Evolutionary conservation across 2,888 invertebrate genomes (phyloP), one percentile per base, ranked within the genome.

Genomic region (Drosophila robusta): DNA sequence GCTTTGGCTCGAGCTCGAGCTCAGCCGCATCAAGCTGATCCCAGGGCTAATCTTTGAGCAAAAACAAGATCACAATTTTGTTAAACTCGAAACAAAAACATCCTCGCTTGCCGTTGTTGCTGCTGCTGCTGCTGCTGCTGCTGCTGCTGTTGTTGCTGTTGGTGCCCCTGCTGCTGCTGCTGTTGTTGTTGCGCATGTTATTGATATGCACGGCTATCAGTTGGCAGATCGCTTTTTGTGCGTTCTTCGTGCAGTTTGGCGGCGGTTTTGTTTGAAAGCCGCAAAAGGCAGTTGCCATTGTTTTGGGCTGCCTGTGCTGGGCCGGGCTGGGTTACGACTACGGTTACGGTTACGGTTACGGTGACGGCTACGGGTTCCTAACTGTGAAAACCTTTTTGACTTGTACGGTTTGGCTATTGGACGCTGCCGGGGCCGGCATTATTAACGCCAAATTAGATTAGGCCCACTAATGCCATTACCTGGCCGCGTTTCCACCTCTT

Each of bases 371-470:
- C 34, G 11, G 34, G 8, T 8, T 39, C 42, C 55, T 66, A 74
- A 85, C 85, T 90, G 90, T 86, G 89, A 90, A 90, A 88, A 88
- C 86, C 89, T 89, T 90, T 90, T 90, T 89, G 89, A 90, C 87
- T 86, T 86, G 88, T 72, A 67, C 62, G 81, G 78, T 70, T 80
- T 81, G 64, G 84, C 83, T 80, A 84, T 88, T 87, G 81, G 78
- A 74, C 57, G 78, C 66, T 58, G 18, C 12, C 51, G 14, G 62
- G 55, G 46, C 14, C 29, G 38, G 89, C 67, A 83, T 89, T 89
- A 89, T 90, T 90, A 90, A 90, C 89, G 89, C 90, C 90, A 90
- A 90, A 90, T 90, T 90, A 90, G 90, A 90, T 90, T 90, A 90
- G 82, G 55, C 51, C 45, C 70, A 73, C 81, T 88, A 88, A 86